phyloP scores from a whole-genome alignment of 2,797 vertebrate genomes.

The Hirundo rustica region DNA sequence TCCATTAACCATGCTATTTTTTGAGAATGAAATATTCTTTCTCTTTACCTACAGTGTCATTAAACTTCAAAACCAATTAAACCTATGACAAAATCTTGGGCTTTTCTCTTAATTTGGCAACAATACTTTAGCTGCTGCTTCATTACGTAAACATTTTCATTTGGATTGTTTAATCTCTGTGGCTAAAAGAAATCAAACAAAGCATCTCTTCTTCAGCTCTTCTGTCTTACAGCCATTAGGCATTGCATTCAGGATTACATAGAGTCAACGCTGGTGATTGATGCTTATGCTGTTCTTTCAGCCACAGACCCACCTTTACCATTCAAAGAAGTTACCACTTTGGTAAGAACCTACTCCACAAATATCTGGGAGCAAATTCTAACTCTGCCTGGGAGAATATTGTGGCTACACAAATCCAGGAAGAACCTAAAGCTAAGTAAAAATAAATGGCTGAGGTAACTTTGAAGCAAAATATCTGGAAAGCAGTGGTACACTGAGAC shows the following conservation, averaged over 20 bases:
- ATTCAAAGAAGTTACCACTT: neutral
- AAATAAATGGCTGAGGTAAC: neutral
- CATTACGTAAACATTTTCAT: slow-evolving; percentile 18
- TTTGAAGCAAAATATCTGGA: neutral
- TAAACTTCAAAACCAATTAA: slow-evolving; percentile 65
- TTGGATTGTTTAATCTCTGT: neutral
- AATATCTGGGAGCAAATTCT: neutral
- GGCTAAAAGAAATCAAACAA: neutral
- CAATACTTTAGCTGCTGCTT: slow-evolving; percentile 19
- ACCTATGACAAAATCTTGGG: slow-evolving; percentile 46
- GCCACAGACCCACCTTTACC: neutral
- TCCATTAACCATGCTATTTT: neutral
- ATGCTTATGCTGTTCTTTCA: neutral
- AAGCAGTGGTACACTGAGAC: neutral
- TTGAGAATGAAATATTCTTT: neutral
- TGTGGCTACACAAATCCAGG: neutral
- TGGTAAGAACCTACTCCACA: neutral
- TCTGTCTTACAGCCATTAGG: neutral
- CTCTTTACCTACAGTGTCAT: slow-evolving; percentile 34
- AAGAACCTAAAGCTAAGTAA: neutral
- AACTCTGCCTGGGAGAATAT: neutral
- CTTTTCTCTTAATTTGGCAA: slow-evolving; percentile 53
- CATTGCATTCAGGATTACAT: neutral
- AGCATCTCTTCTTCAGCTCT: neutral
- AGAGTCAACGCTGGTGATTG: fast-evolving